Base-by-base conservation (phyloP, 2,113 vertebrate genomes). In the Heterochromis multidens region DNA sequence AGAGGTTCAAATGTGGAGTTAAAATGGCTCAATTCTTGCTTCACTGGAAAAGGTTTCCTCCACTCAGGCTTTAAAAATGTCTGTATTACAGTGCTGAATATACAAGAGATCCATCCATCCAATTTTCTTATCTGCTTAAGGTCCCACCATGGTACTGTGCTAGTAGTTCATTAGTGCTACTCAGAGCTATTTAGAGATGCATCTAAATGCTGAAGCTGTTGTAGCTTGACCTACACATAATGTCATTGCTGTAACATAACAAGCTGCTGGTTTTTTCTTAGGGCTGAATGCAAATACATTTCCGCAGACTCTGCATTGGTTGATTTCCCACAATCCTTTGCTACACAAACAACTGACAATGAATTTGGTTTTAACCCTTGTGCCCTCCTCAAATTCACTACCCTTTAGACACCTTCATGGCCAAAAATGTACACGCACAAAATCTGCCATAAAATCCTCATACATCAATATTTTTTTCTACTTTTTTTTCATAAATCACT, bases 11-110 rank as follows among this genome's bases (percentile, higher is more conserved):
- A 13, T 72, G 27, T 52, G 67, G 25, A 52, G 67, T 29, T 72
- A 52, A 72, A 67, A 46, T 70, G 65, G 65, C 0, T 70, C 37
- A 27, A 19, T 72, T 19, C 43, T 49, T 49, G 67, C 43, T 31
- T 72, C 43, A 52, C 67, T 49, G 67, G 21, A 49, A 21, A 72
- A 31, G 25, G 25, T 72, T 72, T 49, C 67, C 25, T 72, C 17
- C 25, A 3, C 19, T 29, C 25, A 49, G 25, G 25, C 43, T 52
- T 0, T 27, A 72, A 29, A 49, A 72, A 72, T 17, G 19, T 7
- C 16, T 27, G 23, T 11, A 27, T 46, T 70, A 2, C 1, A 7
- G 6, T 19, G 25, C 40, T 17, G 65, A 70, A 29, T 70, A 49
- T 29, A 46, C 23, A 29, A 49, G 11, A 49, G 46, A 70, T 46